Base-by-base conservation (phyloP, 2,888 invertebrate species). In the Trissoscelio sp. region DNA sequence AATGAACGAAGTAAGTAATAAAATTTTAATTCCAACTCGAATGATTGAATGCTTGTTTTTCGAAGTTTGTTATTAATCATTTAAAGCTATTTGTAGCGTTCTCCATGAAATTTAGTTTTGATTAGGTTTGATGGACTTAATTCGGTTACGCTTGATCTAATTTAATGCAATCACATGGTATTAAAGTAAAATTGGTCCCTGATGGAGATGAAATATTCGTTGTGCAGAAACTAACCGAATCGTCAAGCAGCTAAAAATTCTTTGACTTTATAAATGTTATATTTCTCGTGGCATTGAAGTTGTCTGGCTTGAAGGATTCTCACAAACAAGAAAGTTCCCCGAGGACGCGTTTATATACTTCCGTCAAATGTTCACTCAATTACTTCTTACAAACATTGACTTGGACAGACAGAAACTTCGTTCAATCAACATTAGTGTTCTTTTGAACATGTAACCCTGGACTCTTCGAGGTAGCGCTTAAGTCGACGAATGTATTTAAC, bases 301-400 rank as follows among this genome's bases (percentile, higher is more conserved):
- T 5, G 39, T 12, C 4, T n/a, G 22, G 5, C 12, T 58, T 4
- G 22, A 39, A 37, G 60, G 24, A 18, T 55, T 34, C 37, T 31
- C 37, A 3, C 20, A 20, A 42, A 20, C 39, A 22, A 20, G 44
- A 60, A 60, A 44, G 24, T 60, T 60, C 44, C 7, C 42, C 14
- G 42, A 24, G 18, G 60, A 60, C n/a, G 42, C 55, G 53, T 55
- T 67, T n/a, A n/a, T 53, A 53, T 67, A 42, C 31, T 42, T 69
- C 11, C 31, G 37, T 44, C 42, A 69, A 44, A 55, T 69, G 57
- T 57, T 44, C 69, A 46, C 46, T 55, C 57, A 69, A 57, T 69
- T 69, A 57, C 57, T 69, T 57, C 28, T 57, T 24, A 34, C 69
- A 69, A 69, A 69, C 57, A 57, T 57, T 46, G 57, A 20, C 46